phyloP scores from a whole-genome alignment of 2,888 invertebrate species.

The Cosmia trapezina region DNA sequence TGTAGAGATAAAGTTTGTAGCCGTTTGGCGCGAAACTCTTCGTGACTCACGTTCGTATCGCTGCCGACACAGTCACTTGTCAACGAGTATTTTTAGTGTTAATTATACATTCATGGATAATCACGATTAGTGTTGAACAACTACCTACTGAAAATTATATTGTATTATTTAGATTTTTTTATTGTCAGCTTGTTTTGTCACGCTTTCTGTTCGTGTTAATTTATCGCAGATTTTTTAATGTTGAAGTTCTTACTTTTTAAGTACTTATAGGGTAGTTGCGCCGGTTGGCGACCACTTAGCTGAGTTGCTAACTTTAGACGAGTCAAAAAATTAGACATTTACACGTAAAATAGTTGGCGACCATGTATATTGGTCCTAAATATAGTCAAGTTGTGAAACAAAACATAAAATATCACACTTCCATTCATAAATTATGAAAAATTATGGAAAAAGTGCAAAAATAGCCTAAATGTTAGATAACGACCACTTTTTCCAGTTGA shows the following conservation, averaged over 20 bases:
- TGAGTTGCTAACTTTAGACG: too few relatives aligned
- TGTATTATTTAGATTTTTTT: constrained; percentile 47
- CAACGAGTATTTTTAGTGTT: constrained; percentile 73
- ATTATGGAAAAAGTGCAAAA: too few relatives aligned
- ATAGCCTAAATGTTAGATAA: too few relatives aligned
- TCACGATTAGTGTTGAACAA: constrained; percentile 67
- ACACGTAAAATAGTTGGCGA: too few relatives aligned
- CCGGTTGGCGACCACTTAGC: too few relatives aligned
- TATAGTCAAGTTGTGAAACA: too few relatives aligned
- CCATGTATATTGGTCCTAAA: too few relatives aligned
- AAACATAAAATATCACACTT: too few relatives aligned
- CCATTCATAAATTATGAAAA: too few relatives aligned
- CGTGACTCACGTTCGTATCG: constrained; percentile 64
- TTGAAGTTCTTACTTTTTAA: constrained; percentile 5
- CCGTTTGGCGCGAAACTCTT: constrained; percentile 64
- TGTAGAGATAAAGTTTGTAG: constrained; percentile 49
- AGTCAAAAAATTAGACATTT: too few relatives aligned
- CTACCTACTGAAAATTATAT: constrained; percentile 54
- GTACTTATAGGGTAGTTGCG: too few relatives aligned
- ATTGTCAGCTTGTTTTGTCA: constrained; percentile 54
- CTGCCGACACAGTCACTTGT: constrained; percentile 69
- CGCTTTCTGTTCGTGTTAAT: constrained; percentile 55
- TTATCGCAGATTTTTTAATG: constrained; percentile 34
- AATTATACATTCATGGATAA: constrained; percentile 72
- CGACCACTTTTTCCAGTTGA: too few relatives aligned